phyloP scores from a whole-genome alignment of 2,888 invertebrate species.

The Napeogenes inachia region DNA sequence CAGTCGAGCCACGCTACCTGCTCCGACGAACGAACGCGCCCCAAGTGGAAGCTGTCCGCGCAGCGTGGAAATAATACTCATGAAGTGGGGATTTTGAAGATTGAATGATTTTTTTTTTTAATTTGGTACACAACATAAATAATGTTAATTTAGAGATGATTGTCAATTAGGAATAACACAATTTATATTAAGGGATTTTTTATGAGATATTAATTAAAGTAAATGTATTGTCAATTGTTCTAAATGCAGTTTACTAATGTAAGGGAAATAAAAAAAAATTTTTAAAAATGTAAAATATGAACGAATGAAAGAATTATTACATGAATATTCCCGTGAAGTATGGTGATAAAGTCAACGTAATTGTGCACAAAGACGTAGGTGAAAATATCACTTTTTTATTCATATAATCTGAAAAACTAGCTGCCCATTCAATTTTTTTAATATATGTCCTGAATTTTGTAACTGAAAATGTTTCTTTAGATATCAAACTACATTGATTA shows the following conservation, averaged over 20 bases:
- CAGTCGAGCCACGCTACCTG: constrained; percentile 89
- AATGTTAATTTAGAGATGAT: too few relatives aligned
- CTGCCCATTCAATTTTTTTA: constrained; percentile 56
- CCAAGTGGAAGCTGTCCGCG: constrained; percentile 71
- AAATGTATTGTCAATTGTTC: too few relatives aligned
- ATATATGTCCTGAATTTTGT: constrained; percentile 43
- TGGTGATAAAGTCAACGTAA: constrained; percentile 63
- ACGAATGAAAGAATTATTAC: constrained; percentile 34
- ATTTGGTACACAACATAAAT: too few relatives aligned
- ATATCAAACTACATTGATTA: constrained; percentile 42
- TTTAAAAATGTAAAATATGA: constrained; percentile 17
- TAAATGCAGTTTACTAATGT: constrained; percentile 2
- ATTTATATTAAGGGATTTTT: too few relatives aligned
- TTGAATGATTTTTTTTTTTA: constrained; percentile 36
- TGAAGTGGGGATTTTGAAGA: not conserved
- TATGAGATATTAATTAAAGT: too few relatives aligned
- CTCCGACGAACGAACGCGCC: constrained; percentile 82
- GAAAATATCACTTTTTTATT: constrained; percentile 68
- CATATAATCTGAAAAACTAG: constrained; percentile 65
- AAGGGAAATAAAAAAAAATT: constrained; percentile 2
- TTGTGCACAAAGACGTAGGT: constrained; percentile 67
- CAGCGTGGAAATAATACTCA: constrained; percentile 10
- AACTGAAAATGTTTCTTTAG: constrained; percentile 45
- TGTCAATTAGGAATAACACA: too few relatives aligned
- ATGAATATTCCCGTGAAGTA: constrained; percentile 66